Evolutionary conservation across 2,888 invertebrate genomes (phyloP), one percentile per base, ranked within the genome.

Genomic region (Epinotia demarniana): DNA sequence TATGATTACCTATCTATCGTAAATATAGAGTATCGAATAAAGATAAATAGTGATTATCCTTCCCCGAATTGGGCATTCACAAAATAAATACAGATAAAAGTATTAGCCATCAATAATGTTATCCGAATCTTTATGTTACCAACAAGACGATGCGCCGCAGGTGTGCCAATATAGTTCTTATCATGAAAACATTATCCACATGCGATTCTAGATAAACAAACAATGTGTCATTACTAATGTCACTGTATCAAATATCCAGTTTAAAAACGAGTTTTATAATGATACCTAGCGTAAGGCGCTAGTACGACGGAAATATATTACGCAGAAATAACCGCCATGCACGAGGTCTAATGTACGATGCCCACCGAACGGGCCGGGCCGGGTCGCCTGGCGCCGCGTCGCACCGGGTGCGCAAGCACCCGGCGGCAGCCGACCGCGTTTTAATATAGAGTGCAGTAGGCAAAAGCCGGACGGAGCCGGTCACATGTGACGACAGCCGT

Each of bases 261-360:
- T 53, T 33, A n/a, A 23, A 43, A 71, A 71, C 70, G 53, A 71
- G 70, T 70, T 71, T 58, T 12, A 66, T 71, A 71, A 75, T 75
- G 33, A 70, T 57, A 53, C 70, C 64, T 53, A 58, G 58, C 43
- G 27, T 62, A 71, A 46, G 63, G 16, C 53, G 63, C 63, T 63
- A 39, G 57, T 23, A 64, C 63, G 70, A 63, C 49, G 69, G 62
- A 49, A 49, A 70, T 66, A 57, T 39, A 19, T n/a, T 69, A 64
- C 60, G 70, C 53, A 64, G 76, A 78, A 77, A 67, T 77, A 78
- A 81, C 79, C 79, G 3, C 49, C 13, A 49, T 49, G 5, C 39
- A 39, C 39, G 39, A 39, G 39, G 9, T 39, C 9, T 39, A 2
- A 33, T n/a, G n/a, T n/a, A n/a, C n/a, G n/a, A n/a, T n/a, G n/a